A percentile compares a stretch with the other conserved stretches of the same genome.
phyloP scores from a whole-genome alignment of 2,888 invertebrate species.

The Amblyjoppa fuscipennis region DNA sequence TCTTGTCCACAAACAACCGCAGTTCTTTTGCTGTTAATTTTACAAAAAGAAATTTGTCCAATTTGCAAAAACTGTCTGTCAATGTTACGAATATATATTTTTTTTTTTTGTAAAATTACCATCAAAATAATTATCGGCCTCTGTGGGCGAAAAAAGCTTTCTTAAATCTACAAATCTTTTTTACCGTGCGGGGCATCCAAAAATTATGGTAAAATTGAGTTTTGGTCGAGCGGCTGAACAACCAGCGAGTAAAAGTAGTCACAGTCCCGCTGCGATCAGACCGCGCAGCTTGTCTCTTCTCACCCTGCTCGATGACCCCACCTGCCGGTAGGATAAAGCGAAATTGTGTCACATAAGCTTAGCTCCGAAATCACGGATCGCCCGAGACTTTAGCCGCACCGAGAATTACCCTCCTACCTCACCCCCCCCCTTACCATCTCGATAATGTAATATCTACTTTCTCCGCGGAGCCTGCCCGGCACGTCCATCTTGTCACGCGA shows the following conservation, averaged over 20 bases:
- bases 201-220: no score
- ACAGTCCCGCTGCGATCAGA: background rate
- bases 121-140: no score
- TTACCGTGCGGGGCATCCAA: no score
- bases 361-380: slow-evolving; percentile 29
- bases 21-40: no score
- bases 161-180: no score
- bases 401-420: background rate
- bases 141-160: no score
- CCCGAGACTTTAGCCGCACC: background rate
- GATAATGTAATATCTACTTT: slow-evolving; percentile 31
- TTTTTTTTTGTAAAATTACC: no score
- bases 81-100: no score
- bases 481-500: slow-evolving; percentile 49
- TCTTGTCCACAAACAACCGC: no score
- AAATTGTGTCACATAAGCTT: slow-evolving; percentile 33
- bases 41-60: no score
- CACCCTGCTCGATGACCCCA: background rate
- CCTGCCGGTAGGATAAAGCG: slow-evolving; percentile 5
- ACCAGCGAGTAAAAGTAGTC: background rate
- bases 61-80: no score
- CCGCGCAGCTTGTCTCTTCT: background rate
- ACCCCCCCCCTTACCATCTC: background rate
- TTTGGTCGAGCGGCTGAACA: no score
- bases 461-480: slow-evolving; percentile 6